Evolutionary conservation across 2,113 vertebrate genomes (phyloP).

Genomic region (Embiotoca jacksoni): DNA sequence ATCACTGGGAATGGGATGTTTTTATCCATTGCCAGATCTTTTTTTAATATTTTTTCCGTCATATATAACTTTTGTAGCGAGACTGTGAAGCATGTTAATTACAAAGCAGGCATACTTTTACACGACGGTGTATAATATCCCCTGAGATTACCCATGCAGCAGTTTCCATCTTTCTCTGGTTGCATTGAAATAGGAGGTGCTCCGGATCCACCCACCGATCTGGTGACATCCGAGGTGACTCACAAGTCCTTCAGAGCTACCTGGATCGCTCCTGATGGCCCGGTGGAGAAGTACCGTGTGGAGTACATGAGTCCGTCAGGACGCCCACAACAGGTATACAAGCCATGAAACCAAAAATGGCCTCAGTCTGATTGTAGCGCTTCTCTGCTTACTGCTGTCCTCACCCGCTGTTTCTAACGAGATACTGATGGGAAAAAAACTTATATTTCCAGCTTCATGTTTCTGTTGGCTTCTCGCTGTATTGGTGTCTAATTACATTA

Average conservation of each 20-base stretch:
- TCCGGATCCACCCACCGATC: constrained; percentile 86
- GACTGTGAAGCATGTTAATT: background rate
- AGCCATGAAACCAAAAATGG: background rate
- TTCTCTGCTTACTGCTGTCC: background rate
- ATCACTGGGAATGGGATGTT: background rate
- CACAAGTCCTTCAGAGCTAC: constrained; percentile 91
- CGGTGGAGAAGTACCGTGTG: constrained; percentile 93
- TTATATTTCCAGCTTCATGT: constrained; percentile 47
- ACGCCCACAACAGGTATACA: constrained; percentile 86
- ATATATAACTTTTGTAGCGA: background rate
- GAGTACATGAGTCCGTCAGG: constrained; percentile 91
- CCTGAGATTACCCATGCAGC: background rate
- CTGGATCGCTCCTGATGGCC: constrained; percentile 90
- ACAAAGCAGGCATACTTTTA: background rate
- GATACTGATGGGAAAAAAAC: constrained; percentile 49
- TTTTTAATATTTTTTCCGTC: background rate
- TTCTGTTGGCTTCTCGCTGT: constrained; percentile 56
- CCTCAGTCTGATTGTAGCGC: background rate
- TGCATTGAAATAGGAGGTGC: constrained; percentile 70
- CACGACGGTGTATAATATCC: background rate
- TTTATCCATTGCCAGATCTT: background rate
- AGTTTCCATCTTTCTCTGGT: constrained; percentile 11
- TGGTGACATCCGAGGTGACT: constrained; percentile 94
- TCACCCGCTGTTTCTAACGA: constrained; percentile 9
- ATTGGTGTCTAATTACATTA: constrained; percentile 54